Base-by-base conservation (phyloP, 2,888 invertebrate genomes). In the Calliopum simillimum region DNA sequence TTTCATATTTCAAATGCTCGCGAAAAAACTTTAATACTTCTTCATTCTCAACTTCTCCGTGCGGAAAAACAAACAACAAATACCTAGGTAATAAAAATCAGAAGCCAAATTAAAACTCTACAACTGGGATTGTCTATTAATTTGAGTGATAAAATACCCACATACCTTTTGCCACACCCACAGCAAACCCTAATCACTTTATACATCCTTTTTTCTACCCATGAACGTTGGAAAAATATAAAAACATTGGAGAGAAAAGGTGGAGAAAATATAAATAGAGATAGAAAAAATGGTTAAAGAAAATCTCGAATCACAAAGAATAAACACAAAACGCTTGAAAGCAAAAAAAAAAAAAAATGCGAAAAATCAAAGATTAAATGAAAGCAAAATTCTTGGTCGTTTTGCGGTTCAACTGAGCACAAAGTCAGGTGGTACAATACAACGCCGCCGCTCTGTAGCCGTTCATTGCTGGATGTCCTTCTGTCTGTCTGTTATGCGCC, bases 331-430 rank as follows among this genome's bases (percentile, higher is more conserved):
- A 62, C 68, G 61, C 19, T 62, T 33, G 8, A 6, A 33, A 65
- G 65, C 21, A 53, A 56, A 65, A 66, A 72, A 76, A 73, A 13
- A 53, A 56, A 65, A 66, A 72, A 76, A 73, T 70, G 58, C 47
- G 33, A 70, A 71, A 75, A 76, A 77, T 75, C 73, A 75, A 67
- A 76, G 73, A 73, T 74, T 71, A 74, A 74, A 76, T 75, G 75
- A 76, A 77, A 76, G 72, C 71, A 73, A 74, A 73, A 76, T 76
- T 74, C 75, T 76, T 79, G 78, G 76, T 79, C 78, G 78, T 82
- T 82, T 82, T 82, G 80, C 74, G 78, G 81, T 81, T 84, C 80
- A 82, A 83, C 81, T 79, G 80, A 82, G 82, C 82, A n/a, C n/a
- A 81, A 78, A 79, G 62, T 47, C 21, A 11, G 11, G 46, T 46